A percentile compares a stretch with the other conserved stretches of the same genome.
These are phyloP conservation scores for Eulemur mongoz DNA, from an alignment of 2,797 vertebrate species.

Conservation along the genomic window DNA sequence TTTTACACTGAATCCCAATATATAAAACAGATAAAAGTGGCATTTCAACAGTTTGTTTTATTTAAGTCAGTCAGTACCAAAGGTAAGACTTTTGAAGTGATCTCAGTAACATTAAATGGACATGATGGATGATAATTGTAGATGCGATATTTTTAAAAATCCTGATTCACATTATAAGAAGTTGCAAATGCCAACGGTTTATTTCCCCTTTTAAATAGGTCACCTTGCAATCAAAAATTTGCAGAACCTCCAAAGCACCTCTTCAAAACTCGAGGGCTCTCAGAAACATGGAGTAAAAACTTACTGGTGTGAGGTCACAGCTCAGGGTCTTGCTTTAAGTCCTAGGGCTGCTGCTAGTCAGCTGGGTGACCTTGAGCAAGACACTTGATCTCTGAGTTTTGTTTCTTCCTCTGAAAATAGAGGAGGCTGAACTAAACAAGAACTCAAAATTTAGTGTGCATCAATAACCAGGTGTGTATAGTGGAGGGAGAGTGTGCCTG, in stretches of 20 bases:
- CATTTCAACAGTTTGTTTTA: background rate
- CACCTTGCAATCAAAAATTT: background rate
- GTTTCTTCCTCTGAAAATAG: background rate
- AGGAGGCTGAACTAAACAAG: background rate
- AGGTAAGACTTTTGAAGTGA: background rate
- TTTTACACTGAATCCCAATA: background rate
- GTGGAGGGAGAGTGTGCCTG: accelerated
- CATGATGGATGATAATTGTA: background rate
- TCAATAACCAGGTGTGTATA: background rate
- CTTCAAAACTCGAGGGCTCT: background rate
- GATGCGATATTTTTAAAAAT: background rate
- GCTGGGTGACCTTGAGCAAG: background rate
- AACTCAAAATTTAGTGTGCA: background rate
- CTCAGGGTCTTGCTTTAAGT: background rate
- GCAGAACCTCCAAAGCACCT: background rate
- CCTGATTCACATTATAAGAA: background rate
- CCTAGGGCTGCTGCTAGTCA: background rate
- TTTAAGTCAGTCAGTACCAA: background rate
- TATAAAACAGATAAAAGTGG: background rate
- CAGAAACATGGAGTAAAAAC: background rate
- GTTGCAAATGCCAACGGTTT: background rate
- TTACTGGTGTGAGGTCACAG: background rate
- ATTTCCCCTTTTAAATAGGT: background rate
- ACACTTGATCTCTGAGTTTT: background rate
- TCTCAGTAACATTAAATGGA: background rate